Base-by-base conservation (phyloP, 2,888 invertebrate genomes). In the Brenthis hecate region DNA sequence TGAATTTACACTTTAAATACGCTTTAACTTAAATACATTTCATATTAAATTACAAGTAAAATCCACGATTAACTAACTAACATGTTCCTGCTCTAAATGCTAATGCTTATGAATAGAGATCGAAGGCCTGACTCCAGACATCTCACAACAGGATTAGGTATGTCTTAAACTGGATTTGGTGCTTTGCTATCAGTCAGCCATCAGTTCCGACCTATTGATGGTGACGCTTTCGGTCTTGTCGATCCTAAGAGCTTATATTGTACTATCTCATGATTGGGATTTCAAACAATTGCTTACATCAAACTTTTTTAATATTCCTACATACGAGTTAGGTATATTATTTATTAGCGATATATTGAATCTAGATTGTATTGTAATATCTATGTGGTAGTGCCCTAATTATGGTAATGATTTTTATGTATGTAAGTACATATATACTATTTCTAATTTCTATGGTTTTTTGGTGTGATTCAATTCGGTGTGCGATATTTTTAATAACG, bases 121-220 rank as follows among this genome's bases (percentile, higher is more conserved):
- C 14, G 16, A 14, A 43, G 61, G 58, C 28, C 48, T 28, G 58
- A 28, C 58, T 58, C 48, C 53, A 13, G 61, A 32, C 61, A 36
- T 62, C 62, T 62, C 51, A 62, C 53, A 62, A 43, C 62, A 53
- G 62, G 53, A 36, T 62, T 62, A 62, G 14, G 53, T 62, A 16
- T 36, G 36, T 62, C 62, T 62, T 36, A 19, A 13, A 43, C 43
- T 13, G 43, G 62, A 62, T 62, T 53, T 62, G 53, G 19, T 53
- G 62, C 32, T 36, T 23, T 14, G 51, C 53, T 62, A 51, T 62
- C 62, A 54, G 32, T 62, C 53, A 36, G 16, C 48, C 19, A 50
- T 56, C 56, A 56, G 48, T 47, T 19, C 23, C 11, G 19, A 28
- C 23, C 43, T 16, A 60, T 60, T 51, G 65, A 58, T 48, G 16